A percentile compares a stretch with the other conserved stretches of the same genome.
Conservation (phyloP, 2,888 invertebrate genomes). For the Zelleria hepariella region DNA sequence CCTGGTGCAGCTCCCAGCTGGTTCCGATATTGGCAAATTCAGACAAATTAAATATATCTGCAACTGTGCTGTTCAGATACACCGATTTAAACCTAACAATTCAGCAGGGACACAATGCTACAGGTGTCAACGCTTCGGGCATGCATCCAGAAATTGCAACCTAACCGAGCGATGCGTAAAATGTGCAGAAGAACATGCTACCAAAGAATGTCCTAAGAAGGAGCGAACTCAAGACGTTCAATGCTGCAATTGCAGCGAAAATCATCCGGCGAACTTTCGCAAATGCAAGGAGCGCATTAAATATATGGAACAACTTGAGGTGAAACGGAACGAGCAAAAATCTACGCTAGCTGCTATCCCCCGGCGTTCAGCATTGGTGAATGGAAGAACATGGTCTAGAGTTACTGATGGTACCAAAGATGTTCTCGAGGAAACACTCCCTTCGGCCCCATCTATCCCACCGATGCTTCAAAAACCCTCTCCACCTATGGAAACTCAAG, state of each 20-base stretch:
- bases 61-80: neutral
- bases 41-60: neutral
- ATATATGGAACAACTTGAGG: neutral
- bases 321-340: neutral
- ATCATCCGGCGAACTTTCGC: neutral
- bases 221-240: neutral
- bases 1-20: neutral
- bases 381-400: neutral
- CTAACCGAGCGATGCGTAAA: neutral
- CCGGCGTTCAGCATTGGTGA: neutral
- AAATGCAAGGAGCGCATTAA: neutral
- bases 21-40: neutral
- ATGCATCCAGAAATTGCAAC: neutral
- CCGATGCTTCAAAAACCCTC: neutral
- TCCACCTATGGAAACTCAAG: neutral
- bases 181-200: neutral
- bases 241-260: neutral
- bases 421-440: neutral
- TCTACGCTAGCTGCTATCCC: neutral
- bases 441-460: neutral
- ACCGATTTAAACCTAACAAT: neutral
- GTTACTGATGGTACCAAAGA: neutral
- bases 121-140: conserved; percentile 1
- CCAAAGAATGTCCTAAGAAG: neutral
- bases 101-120: neutral